Evolutionary conservation across 2,113 vertebrate genomes (phyloP).

Genomic region (Blennius ocellaris): DNA sequence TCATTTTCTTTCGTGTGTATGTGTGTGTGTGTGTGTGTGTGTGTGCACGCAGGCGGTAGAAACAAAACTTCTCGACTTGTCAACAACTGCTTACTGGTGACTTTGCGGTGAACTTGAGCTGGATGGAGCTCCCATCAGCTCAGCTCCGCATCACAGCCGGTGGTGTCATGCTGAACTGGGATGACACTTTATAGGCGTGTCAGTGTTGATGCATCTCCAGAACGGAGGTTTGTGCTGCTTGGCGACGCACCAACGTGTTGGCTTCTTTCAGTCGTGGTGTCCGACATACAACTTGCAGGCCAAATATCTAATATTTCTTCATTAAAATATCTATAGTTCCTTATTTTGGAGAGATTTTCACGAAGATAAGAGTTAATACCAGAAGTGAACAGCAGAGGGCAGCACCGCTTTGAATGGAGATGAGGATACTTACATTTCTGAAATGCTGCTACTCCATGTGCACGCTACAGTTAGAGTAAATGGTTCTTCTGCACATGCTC

Average conservation of each 20-base stretch:
- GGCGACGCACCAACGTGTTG: slow-evolving; percentile 1
- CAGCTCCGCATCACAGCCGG: slow-evolving; percentile 24
- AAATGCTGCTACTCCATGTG: no score
- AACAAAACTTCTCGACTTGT: background rate
- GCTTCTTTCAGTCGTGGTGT: background rate
- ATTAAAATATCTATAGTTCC: no score
- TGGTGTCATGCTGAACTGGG: slow-evolving; percentile 27
- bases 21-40: background rate
- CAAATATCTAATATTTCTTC: no score
- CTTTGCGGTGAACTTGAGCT: slow-evolving; percentile 3
- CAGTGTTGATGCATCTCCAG: slow-evolving; percentile 36
- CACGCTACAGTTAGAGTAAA: no score
- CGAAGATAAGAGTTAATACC: no score
- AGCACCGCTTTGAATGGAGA: no score
- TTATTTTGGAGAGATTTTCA: no score
- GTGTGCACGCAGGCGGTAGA: no score
- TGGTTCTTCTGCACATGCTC: no score
- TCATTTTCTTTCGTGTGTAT: background rate
- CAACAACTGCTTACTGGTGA: slow-evolving; percentile 37
- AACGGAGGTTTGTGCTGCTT: slow-evolving; percentile 2
- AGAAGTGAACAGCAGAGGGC: no score
- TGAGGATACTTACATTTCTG: no score
- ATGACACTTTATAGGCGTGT: slow-evolving; percentile 28
- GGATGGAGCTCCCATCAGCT: slow-evolving; percentile 29
- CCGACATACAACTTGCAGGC: no score